These are phyloP conservation scores for Tipula vernalis DNA, from an alignment of 2,888 invertebrate genomes.

Conservation along the genomic window DNA sequence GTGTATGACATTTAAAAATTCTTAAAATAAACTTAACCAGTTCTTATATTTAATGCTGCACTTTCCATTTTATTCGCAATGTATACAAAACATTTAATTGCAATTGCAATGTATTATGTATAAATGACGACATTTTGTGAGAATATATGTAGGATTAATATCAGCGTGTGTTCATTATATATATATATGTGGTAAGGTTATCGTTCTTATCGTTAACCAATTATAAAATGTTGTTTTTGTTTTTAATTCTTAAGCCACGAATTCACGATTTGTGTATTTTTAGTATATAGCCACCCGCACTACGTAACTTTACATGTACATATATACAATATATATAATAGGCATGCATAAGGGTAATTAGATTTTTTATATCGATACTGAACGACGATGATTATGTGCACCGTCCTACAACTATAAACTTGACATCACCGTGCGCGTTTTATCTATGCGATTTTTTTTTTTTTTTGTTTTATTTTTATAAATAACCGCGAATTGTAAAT, in stretches of 20 bases:
- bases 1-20: not conserved
- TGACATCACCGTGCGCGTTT: not conserved
- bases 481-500: not conserved
- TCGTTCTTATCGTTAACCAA: not conserved
- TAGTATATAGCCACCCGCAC: not conserved
- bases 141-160: not conserved
- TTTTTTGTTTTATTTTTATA: not conserved
- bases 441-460: not conserved
- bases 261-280: not conserved
- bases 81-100: not conserved
- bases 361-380: not conserved
- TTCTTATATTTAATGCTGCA: not conserved
- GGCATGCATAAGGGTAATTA: not conserved
- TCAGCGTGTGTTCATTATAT: too few relatives aligned
- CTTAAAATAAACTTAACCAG: not conserved
- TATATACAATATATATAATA: too few relatives aligned
- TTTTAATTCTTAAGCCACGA: not conserved
- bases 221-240: not conserved
- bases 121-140: not conserved
- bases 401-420: not conserved
- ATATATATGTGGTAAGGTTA: not conserved
- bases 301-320: not conserved
- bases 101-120: not conserved
- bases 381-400: not conserved
- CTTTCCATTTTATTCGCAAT: not conserved